phyloP scores from a whole-genome alignment of 2,797 vertebrate genomes.

The Craterocephalus amniculus region DNA sequence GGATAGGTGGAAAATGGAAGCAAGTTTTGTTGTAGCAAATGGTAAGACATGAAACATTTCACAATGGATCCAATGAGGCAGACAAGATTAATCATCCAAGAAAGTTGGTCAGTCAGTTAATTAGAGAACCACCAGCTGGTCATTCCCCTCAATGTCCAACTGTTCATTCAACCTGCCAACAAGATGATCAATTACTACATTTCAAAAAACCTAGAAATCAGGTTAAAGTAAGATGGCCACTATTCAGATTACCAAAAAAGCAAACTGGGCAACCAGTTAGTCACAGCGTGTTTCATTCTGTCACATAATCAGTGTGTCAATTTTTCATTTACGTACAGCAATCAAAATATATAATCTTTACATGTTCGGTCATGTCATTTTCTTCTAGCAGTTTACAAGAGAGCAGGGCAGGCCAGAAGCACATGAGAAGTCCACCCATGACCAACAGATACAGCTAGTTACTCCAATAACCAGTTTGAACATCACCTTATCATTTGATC shows the following conservation, averaged over 20 bases:
- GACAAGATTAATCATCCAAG: slow-evolving; percentile 52
- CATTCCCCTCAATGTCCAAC: slow-evolving; percentile 40
- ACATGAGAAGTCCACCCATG: slow-evolving; percentile 11
- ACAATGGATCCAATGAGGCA: slow-evolving; percentile 56
- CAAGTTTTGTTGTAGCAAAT: slow-evolving; percentile 73
- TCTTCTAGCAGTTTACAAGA: slow-evolving; percentile 40
- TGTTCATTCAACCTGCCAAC: slow-evolving; percentile 39
- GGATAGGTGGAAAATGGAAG: slow-evolving; percentile 38
- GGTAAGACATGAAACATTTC: slow-evolving; percentile 74
- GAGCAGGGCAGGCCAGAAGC: slow-evolving; percentile 22
- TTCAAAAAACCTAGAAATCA: slow-evolving; percentile 43
- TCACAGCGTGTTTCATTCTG: slow-evolving; percentile 47
- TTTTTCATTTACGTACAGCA: slow-evolving; percentile 59
- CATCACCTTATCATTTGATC: too few relatives aligned
- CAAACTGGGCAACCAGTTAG: slow-evolving; percentile 45
- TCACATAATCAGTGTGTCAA: slow-evolving; percentile 46
- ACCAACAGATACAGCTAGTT: not conserved
- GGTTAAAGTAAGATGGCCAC: slow-evolving; percentile 27
- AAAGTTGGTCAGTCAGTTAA: slow-evolving; percentile 45
- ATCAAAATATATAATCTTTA: slow-evolving; percentile 60
- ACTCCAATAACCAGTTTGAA: too few relatives aligned
- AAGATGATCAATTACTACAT: slow-evolving; percentile 25
- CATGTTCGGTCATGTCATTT: slow-evolving; percentile 42
- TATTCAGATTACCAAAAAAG: slow-evolving; percentile 28
- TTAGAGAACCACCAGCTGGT: slow-evolving; percentile 34